Evolutionary conservation across 2,888 invertebrate species (phyloP).

Genomic region (Ormyrus rosae): DNA sequence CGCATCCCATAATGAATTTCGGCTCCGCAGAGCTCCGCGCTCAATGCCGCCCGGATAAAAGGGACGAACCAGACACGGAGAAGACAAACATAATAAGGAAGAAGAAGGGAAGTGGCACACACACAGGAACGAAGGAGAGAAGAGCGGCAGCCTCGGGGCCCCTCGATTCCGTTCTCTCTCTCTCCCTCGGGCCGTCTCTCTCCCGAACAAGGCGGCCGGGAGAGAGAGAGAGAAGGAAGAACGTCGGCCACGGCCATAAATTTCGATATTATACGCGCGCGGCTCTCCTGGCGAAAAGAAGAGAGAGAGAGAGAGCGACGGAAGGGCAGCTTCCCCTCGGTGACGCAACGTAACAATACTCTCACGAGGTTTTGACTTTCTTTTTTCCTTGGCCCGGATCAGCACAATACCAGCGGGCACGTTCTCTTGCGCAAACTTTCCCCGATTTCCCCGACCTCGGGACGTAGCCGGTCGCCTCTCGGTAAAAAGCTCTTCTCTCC

Average conservation of each 20-base stretch:
- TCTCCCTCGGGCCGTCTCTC: not conserved
- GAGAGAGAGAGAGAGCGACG: constrained; percentile 23
- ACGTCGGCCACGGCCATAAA: constrained; percentile 69
- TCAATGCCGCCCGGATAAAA: constrained; percentile 21
- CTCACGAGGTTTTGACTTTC: constrained; percentile 63
- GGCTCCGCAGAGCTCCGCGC: constrained; percentile 1
- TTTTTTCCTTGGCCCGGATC: constrained; percentile 58
- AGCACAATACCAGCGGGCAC: constrained; percentile 55
- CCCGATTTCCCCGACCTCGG: constrained; percentile 66
- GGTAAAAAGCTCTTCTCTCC: too few relatives aligned
- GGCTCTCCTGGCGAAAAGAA: constrained; percentile 53
- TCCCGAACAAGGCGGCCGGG: constrained; percentile 60
- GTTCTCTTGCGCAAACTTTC: constrained; percentile 68
- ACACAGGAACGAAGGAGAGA: constrained; percentile 16
- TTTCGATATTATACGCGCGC: constrained; percentile 73
- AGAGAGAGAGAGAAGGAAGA: constrained; percentile 31
- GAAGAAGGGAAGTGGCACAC: constrained; percentile 44
- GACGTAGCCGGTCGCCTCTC: not conserved
- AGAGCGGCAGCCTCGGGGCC: constrained; percentile 3
- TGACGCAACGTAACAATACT: constrained; percentile 58
- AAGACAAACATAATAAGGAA: constrained; percentile 55
- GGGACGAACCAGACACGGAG: constrained; percentile 16
- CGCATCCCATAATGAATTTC: constrained; percentile 34
- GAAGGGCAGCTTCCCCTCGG: constrained; percentile 35
- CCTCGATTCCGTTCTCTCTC: not conserved